Evolutionary conservation across 2,113 vertebrate species (phyloP), one percentile per base, ranked within the genome.

Genomic region (Lophochroa leadbeateri): DNA sequence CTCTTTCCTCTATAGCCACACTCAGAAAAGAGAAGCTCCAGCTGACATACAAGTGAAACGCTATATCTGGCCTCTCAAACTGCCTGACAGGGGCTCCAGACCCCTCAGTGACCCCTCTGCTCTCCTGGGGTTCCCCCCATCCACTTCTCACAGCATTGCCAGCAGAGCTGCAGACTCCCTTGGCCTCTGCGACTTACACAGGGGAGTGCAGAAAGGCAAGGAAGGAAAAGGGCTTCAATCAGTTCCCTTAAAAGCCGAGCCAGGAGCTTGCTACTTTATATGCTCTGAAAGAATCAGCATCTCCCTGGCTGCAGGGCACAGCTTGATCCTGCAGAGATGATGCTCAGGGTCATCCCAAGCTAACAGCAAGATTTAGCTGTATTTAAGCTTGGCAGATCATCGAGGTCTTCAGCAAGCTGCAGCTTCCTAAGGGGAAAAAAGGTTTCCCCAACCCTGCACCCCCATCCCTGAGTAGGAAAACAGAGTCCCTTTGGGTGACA

Each of bases 161-260:
- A 86, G n/a, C 53, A 53, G 69, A 20, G 19, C 57, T 55, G 20
- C 57, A 69, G 39, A 43, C 53, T 55, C 37, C 29, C 31, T 29
- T 16, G 5, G 8, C 33, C 69, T 55, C 0, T 5, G 15, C 24
- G 6, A 25, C 8, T 1, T 31, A 33, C 2, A 74, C 29, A 6
- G 28, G 0, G 11, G 55, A 64, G 60, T 3, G 14, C n/a, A 68
- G 58, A 35, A 53, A 43, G 13, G 13, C 5, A 8, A 53, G 50
- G 17, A 9, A 20, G 33, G 52, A 19, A 35, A 29, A 53, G 9
- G 23, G 13, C 7, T 88, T 18, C 27, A 21, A 46, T 44, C 9
- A 23, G 27, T 16, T 67, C 57, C 49, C 14, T 69, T 43, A 44
- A 61, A 80, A 77, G n/a, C 14, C 41, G 31, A 74, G 44, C 37